These are phyloP conservation scores for Sebastes cheni DNA, from an alignment of 2,797 vertebrate genomes.

Conservation along the genomic window DNA sequence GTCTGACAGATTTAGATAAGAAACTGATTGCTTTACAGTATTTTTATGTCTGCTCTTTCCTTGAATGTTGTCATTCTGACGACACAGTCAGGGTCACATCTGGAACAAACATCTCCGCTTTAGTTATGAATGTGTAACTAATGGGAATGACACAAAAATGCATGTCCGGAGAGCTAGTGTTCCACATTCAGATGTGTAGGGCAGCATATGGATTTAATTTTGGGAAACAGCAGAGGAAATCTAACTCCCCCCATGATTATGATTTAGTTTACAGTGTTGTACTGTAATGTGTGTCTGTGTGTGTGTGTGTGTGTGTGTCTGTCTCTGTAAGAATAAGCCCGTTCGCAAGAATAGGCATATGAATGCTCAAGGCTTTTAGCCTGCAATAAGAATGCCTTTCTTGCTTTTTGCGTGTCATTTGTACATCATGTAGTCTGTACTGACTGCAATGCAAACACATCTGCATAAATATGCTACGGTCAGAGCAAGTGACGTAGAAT, in stretches of 20 bases:
- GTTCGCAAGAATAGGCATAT: too few species aligned
- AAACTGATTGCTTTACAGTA: slow-evolving; percentile 45
- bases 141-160: background rate
- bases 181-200: background rate
- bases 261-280: background rate
- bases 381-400: too few species aligned
- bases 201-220: slow-evolving; percentile 5
- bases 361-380: too few species aligned
- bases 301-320: too few species aligned
- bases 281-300: background rate
- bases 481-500: too few species aligned
- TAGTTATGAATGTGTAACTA: background rate
- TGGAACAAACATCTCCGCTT: slow-evolving; percentile 9
- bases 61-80: slow-evolving; percentile 31
- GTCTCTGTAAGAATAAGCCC: too few species aligned
- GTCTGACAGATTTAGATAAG: slow-evolving; percentile 57
- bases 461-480: too few species aligned
- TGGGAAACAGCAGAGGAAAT: background rate
- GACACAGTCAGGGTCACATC: slow-evolving; percentile 8
- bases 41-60: slow-evolving; percentile 31
- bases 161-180: background rate
- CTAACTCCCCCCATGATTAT: background rate
- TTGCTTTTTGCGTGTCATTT: too few species aligned
- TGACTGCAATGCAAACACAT: too few species aligned
- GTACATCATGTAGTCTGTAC: too few species aligned